phyloP scores from a whole-genome alignment of 2,797 vertebrate species.

The Acridotheres tristis region DNA sequence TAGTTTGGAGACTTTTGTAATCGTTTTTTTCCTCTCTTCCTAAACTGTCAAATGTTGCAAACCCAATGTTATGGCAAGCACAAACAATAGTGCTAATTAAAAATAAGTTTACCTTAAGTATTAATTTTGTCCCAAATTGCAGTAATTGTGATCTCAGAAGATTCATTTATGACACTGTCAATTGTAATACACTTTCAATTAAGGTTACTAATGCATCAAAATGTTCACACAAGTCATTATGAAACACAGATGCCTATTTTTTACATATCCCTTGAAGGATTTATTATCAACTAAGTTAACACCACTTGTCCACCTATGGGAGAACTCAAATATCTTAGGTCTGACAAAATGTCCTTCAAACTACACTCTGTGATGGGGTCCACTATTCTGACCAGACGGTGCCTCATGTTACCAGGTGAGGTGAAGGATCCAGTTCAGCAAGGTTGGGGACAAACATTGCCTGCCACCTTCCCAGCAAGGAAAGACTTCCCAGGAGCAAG shows the following conservation, averaged over 20 bases:
- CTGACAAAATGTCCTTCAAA: neutral
- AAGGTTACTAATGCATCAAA: neutral
- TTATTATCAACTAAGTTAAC: neutral
- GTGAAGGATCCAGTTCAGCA: fast-evolving
- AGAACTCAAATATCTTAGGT: neutral
- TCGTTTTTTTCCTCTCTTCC: neutral
- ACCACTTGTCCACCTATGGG: neutral
- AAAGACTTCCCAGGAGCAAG: neutral
- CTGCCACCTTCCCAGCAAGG: neutral
- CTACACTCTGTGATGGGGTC: neutral
- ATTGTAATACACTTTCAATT: neutral
- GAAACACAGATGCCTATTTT: neutral
- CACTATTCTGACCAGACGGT: neutral
- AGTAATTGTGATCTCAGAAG: neutral
- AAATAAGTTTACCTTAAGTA: neutral
- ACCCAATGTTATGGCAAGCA: neutral
- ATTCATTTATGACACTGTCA: neutral
- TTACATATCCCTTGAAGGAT: neutral
- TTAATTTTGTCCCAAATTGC: neutral
- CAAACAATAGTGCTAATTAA: neutral
- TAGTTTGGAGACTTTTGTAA: neutral
- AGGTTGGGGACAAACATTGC: neutral
- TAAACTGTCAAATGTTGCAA: neutral
- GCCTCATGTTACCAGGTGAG: neutral
- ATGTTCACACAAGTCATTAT: neutral